Percentiles rank a stretch among this genome's conserved stretches.
These are phyloP conservation scores for Ondatra zibethicus DNA, from an alignment of 2,113 vertebrate genomes.

Conservation along the genomic window DNA sequence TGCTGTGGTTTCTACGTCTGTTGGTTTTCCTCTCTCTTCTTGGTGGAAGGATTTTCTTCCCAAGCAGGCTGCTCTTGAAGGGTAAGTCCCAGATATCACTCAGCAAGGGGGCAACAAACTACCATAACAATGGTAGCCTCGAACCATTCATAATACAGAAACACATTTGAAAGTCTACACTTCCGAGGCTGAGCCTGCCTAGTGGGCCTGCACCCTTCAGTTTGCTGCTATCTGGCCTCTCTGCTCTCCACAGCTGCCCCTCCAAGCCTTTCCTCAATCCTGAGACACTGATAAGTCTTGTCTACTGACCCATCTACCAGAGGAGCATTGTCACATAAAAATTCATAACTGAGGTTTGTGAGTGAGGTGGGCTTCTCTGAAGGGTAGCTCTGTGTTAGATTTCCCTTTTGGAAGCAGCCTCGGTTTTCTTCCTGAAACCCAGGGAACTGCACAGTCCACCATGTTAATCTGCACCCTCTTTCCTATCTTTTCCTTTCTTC, in stretches of 20 bases:
- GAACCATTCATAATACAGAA: not conserved
- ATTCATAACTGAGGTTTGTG: too few relatives aligned
- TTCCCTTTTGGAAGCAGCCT: not conserved
- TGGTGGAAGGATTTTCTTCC: not conserved
- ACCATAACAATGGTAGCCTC: too few relatives aligned
- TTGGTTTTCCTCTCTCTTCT: not conserved
- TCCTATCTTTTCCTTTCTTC: not conserved
- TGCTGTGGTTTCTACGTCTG: not conserved
- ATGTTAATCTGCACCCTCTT: not conserved
- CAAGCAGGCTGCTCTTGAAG: not conserved
- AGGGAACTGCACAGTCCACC: not conserved
- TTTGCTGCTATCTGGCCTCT: not conserved
- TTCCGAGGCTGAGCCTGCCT: not conserved
- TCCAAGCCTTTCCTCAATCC: not conserved
- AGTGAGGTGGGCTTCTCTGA: not conserved
- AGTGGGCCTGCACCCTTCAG: not conserved
- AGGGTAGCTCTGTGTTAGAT: not conserved
- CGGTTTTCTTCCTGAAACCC: not conserved
- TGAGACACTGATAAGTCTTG: not conserved
- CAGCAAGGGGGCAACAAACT: not conserved
- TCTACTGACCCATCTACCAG: too few relatives aligned
- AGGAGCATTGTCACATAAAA: not conserved
- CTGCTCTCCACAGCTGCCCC: not conserved
- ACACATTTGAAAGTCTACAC: not conserved
- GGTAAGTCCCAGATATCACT: not conserved